Evolutionary conservation across 2,888 invertebrate species (phyloP), one percentile per base, ranked within the genome.

Genomic region (Ptychoptera albimana): DNA sequence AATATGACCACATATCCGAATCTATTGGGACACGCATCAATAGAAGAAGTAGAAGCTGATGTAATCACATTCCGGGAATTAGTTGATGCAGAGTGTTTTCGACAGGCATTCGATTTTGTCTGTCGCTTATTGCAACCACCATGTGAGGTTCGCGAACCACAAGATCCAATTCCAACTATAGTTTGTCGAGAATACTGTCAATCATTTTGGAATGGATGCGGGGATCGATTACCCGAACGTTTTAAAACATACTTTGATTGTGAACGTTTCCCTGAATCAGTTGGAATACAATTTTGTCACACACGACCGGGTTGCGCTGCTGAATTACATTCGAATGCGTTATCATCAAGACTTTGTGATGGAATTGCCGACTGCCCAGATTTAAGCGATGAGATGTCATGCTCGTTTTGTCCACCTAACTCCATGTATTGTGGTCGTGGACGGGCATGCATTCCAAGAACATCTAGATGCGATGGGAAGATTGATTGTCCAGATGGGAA

Each of bases 41-140:
- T 68, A 8, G 72, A 75, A 23, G 80, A 81, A 37, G 74, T 89
- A 5, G 66, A 73, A 50, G 73, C 77, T 36, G 82, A 89, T 59
- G 73, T 89, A 14, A 86, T 88, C 39, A 74, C 82, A 0, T 88
- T 84, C 58, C 77, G 85, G 48, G 87, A 84, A 60, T 66, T 91
- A n/a, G 79, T 91, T 8, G 91, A 91, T 59, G 86, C 86, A 1
- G 89, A 91, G 63, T 92, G 92, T 60, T 89, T 86, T 55, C 73
- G 81, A 50, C 73, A 85, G 52, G 87, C 91, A 1, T 86, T 85
- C 65, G 88, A 92, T 56, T 89, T 91, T 57, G 77, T 92, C 7
- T 92, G 92, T 56, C 82, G 84, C 56, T 71, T 87, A 48, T 66
- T 91, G 39, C 91, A 91, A 60, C 89, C 91, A 0, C 74, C 79